These are phyloP conservation scores for Mionectes olivaceus DNA, from an alignment of 2,797 vertebrate species.

Conservation along the genomic window DNA sequence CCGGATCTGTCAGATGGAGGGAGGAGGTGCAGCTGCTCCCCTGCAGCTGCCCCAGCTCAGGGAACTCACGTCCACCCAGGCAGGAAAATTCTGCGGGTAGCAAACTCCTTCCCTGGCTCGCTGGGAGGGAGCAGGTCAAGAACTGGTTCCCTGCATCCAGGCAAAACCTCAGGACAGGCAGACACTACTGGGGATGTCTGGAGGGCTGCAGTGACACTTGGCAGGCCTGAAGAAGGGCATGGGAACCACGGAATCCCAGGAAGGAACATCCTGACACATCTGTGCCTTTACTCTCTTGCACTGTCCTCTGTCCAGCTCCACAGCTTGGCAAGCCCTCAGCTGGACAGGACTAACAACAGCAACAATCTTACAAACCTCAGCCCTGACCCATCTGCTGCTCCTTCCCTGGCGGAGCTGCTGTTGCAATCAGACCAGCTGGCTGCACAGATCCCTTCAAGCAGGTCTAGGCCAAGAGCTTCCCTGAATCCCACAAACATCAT, in stretches of 20 bases:
- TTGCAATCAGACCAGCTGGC: background rate
- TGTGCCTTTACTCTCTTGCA: background rate
- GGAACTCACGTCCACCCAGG: background rate
- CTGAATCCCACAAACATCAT: background rate
- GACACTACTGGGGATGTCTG: background rate
- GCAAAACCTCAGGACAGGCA: rapidly evolving
- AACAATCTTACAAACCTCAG: background rate
- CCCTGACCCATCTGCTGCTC: background rate
- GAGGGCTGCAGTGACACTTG: background rate
- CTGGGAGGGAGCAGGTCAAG: background rate
- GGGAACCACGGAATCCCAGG: background rate
- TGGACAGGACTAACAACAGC: background rate
- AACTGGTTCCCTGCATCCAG: background rate
- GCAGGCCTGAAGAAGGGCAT: background rate
- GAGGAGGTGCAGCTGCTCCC: background rate
- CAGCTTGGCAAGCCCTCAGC: background rate
- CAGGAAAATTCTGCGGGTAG: background rate
- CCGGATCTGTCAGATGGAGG: rapidly evolving
- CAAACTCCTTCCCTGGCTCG: background rate
- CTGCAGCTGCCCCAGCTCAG: background rate
- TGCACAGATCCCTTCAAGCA: background rate
- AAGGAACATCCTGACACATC: background rate
- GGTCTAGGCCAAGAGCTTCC: background rate
- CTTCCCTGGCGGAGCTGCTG: background rate
- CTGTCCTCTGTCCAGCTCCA: background rate